Evolutionary conservation across 1,140 invertebrate genomes (phyloP), one percentile per base, ranked within the genome.

Genomic region (Dolichoris vasculosae): DNA sequence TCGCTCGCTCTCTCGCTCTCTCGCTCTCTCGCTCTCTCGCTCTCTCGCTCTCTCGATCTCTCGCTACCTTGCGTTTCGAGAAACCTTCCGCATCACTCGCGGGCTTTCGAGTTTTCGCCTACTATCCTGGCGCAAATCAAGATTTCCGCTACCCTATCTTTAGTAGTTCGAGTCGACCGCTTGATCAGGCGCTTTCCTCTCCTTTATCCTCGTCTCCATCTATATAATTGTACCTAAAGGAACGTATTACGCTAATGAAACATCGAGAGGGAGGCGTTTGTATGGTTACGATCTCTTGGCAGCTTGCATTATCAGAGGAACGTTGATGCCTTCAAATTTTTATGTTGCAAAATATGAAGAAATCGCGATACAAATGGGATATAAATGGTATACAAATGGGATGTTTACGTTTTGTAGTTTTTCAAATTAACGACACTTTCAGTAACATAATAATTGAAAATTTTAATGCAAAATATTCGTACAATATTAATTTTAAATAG

Each of bases 41-140:
- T n/a, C 17, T 40, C n/a, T 38, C 82, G 75, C 86, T 76, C 80
- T n/a, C n/a, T n/a, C n/a, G n/a, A n/a, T n/a, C n/a, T n/a, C n/a
- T n/a, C n/a, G n/a, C n/a, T n/a, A n/a, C n/a, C n/a, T n/a, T n/a
- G 46, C 64, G 84, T 76, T 85, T 85, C 86, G 43, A 46, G 46
- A 40, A 23, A 82, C 4, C 48, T 13, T 23, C 46, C 23, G 38
- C 69, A 15, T 23, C 64, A 83, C 82, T 87, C 86, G 83, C 86
- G 83, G 82, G 76, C 75, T 87, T 80, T 67, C 69, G 77, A 83
- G 85, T 82, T 67, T 17, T 38, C 48, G 32, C 55, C 48, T 71
- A 15, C 67, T 71, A 2, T 23, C 35, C 1, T 17, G n/a, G n/a
- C 48, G 32, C 55, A 59, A 63, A 83, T 73, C 75, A 55, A 78